Conservation (phyloP, 2,888 invertebrate species). For the Hecatera dysodea region DNA sequence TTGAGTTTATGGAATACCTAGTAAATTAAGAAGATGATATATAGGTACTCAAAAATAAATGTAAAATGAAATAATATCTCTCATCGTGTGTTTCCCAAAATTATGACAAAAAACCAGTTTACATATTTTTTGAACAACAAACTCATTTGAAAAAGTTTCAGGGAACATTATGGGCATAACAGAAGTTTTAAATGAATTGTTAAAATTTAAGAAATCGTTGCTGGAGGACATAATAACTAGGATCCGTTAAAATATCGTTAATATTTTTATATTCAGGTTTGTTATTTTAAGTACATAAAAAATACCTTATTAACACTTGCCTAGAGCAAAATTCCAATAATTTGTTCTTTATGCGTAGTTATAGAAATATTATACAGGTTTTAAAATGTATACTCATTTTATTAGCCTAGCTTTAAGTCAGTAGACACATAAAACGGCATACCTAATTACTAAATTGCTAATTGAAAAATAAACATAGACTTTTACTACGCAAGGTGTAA, state of each 20-base stretch:
- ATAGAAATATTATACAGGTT: slow-evolving; percentile 7
- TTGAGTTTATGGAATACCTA: background rate
- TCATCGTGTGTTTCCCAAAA: no score
- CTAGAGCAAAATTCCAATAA: background rate
- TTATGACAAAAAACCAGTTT: no score
- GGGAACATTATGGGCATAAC: background rate
- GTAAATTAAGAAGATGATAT: no score
- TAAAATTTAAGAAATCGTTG: no score
- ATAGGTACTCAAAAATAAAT: no score
- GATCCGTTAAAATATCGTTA: background rate
- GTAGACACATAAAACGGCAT: slow-evolving; percentile 9
- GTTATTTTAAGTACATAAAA: background rate
- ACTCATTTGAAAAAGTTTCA: background rate
- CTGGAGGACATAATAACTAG: background rate
- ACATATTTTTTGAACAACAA: no score
- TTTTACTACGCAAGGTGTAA: slow-evolving; percentile 38
- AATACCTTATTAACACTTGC: slow-evolving; percentile 1
- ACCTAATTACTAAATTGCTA: slow-evolving; percentile 37
- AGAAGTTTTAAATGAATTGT: background rate
- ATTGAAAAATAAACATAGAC: slow-evolving; percentile 26
- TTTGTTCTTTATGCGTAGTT: background rate
- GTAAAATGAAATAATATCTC: no score
- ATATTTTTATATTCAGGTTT: background rate
- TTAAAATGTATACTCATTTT: slow-evolving; percentile 27
- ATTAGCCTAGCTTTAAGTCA: slow-evolving; percentile 18